phyloP scores from a whole-genome alignment of 2,113 vertebrate genomes.

The Verasper variegatus region DNA sequence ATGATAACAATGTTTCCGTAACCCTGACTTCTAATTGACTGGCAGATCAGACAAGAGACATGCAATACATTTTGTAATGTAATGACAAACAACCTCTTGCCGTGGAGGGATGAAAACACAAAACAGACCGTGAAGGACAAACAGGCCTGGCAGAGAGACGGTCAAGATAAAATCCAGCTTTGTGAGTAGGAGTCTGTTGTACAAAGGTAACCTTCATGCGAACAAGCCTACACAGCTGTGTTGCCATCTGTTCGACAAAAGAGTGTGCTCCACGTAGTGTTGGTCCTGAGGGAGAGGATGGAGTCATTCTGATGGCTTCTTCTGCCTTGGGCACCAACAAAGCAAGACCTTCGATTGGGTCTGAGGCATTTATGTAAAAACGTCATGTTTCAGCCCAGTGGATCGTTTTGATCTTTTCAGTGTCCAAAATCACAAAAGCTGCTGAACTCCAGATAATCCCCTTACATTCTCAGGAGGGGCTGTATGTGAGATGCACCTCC shows the following conservation, averaged over 20 bases:
- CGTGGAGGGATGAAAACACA: neutral
- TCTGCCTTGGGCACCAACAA: no score
- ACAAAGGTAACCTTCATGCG: conserved; percentile 57
- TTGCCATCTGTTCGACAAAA: conserved; percentile 58
- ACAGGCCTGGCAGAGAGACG: neutral
- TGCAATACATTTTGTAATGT: neutral
- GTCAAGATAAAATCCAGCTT: conserved; percentile 18
- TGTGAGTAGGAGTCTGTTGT: conserved; percentile 30
- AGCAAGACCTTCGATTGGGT: no score
- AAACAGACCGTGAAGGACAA: neutral
- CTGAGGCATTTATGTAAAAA: no score
- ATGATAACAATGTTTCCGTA: neutral
- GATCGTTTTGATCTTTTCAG: no score
- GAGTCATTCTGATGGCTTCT: neutral
- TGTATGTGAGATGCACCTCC: no score
- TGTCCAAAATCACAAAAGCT: neutral
- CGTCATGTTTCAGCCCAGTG: no score
- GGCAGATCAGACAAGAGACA: neutral
- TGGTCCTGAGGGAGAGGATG: conserved; percentile 31
- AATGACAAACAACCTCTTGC: neutral
- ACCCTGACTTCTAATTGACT: neutral
- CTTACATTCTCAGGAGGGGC: no score
- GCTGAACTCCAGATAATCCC: no score
- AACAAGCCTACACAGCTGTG: conserved; percentile 57
- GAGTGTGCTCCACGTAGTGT: neutral